Percentiles rank a stretch among this genome's conserved stretches.
Evolutionary conservation across 2,113 vertebrate genomes (phyloP).

Genomic region (Vicugna pacos): DNA sequence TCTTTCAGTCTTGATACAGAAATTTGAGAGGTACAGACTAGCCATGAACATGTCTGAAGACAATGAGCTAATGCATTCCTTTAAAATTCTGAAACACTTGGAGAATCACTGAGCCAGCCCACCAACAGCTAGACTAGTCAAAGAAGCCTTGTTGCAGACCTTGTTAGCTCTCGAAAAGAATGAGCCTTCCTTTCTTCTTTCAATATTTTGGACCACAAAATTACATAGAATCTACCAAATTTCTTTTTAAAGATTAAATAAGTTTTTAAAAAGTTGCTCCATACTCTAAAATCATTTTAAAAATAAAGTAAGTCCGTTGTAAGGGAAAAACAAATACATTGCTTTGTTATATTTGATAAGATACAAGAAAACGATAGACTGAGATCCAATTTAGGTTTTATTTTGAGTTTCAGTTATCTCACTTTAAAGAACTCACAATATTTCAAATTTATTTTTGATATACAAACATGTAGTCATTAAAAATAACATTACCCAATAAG

Average conservation of each 20-base stretch:
- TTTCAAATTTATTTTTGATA: slow-evolving; percentile 12
- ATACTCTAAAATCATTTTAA: neutral
- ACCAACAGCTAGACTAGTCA: neutral
- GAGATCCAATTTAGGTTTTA: neutral
- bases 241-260: neutral
- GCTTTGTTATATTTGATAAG: neutral
- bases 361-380: neutral
- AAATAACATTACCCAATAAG: slow-evolving; percentile 2
- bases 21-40: neutral
- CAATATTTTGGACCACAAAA: neutral
- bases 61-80: neutral
- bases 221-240: neutral
- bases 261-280: neutral
- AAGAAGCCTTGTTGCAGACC: neutral
- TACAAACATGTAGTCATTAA: neutral
- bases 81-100: neutral
- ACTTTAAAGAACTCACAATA: slow-evolving; percentile 19
- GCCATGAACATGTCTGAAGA: neutral
- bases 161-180: neutral
- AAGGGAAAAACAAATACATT: neutral
- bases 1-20: neutral
- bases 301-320: neutral
- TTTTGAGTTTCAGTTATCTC: neutral
- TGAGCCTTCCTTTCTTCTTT: neutral
- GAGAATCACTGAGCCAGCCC: neutral